phyloP scores from a whole-genome alignment of 1,140 invertebrate species.

The Heliconius congener region DNA sequence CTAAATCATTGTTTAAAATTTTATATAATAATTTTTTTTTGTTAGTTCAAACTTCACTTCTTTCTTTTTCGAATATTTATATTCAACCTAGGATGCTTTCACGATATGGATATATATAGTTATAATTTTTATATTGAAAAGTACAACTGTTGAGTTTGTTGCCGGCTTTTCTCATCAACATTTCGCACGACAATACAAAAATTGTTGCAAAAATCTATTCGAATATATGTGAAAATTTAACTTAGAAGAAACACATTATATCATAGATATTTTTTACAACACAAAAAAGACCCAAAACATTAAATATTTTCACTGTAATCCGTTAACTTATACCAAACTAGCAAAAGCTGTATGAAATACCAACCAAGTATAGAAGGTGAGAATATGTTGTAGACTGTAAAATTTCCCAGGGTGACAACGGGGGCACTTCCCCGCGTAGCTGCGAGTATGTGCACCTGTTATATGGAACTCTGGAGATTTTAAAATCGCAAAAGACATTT shows the following conservation, averaged over 20 bases:
- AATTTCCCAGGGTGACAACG: conserved; percentile 74
- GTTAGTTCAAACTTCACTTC: too few species aligned
- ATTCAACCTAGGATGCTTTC: too few species aligned
- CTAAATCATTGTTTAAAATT: neutral
- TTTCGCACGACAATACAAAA: too few species aligned
- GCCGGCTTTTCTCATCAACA: too few species aligned
- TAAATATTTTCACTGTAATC: conserved; percentile 15
- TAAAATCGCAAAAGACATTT: conserved; percentile 53
- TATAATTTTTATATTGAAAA: too few species aligned
- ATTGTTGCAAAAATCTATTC: too few species aligned
- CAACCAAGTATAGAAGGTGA: conserved; percentile 57
- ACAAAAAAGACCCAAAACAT: neutral
- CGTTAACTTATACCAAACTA: conserved; percentile 19
- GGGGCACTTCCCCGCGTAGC: conserved; percentile 66
- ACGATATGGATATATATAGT: too few species aligned
- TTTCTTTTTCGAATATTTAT: too few species aligned
- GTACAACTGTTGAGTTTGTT: too few species aligned
- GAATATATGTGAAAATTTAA: too few species aligned
- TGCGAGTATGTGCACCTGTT: conserved; percentile 53
- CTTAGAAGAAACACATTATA: too few species aligned
- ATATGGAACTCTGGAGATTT: conserved; percentile 52
- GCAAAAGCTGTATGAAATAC: conserved; percentile 68
- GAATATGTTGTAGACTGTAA: conserved; percentile 76
- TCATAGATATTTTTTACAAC: too few species aligned
- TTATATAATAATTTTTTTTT: neutral